Evolutionary conservation across 1,140 invertebrate species (phyloP).

Genomic region (Microplitis demolitor): DNA sequence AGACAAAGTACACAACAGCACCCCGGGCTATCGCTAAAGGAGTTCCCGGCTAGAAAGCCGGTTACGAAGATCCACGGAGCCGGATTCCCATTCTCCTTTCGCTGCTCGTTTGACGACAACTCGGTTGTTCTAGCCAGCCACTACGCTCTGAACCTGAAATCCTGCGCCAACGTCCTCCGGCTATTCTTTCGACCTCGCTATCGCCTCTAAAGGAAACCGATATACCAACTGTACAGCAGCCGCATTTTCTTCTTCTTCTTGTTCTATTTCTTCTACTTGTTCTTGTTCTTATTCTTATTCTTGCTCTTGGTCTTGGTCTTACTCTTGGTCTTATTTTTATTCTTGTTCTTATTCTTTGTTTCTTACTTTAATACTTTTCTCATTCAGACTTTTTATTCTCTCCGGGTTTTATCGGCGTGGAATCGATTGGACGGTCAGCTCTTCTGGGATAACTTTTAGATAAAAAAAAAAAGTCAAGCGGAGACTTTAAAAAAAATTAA

Average conservation of each 20-base stretch:
- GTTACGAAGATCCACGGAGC: slow-evolving; percentile 43
- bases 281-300: no score
- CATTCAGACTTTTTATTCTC: no score
- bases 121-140: background rate
- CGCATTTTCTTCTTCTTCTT: background rate
- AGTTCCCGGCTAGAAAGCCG: slow-evolving; percentile 44
- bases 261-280: no score
- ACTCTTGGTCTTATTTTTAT: no score
- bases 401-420: no score
- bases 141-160: slow-evolving; percentile 42
- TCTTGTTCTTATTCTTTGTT: no score
- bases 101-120: slow-evolving; percentile 10
- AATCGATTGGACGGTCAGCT: no score
- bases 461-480: background rate
- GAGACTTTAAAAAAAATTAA: background rate
- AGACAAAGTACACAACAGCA: background rate
- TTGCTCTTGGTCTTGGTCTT: no score
- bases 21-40: slow-evolving; percentile 13
- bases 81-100: background rate
- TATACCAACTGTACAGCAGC: slow-evolving; percentile 18
- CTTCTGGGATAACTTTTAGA: no score
- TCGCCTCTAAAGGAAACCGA: slow-evolving; percentile 38
- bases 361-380: no score
- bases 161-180: slow-evolving; percentile 20
- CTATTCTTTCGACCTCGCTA: slow-evolving; percentile 29